A percentile compares a stretch with the other conserved stretches of the same genome.
Conservation (phyloP, 1,140 invertebrate species). For the Zaprionus gabonicus region DNA sequence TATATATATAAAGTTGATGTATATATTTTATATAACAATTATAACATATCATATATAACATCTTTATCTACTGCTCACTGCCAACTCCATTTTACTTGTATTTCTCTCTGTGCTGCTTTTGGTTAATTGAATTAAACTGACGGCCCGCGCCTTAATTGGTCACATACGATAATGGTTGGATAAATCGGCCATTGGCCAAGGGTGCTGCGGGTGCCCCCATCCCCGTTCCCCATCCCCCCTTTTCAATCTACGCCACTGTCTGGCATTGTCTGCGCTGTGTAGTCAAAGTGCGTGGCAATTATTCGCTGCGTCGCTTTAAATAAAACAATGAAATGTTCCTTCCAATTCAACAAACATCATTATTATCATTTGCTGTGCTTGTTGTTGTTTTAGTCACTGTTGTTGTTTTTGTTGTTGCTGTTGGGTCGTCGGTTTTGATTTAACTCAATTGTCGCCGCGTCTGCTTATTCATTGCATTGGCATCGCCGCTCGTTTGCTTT, state of each 20-base stretch:
- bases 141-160: slow-evolving; percentile 66
- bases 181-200: slow-evolving; percentile 15
- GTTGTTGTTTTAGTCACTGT: slow-evolving; percentile 6
- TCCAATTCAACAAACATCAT: slow-evolving; percentile 51
- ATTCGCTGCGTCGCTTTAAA: slow-evolving; percentile 66
- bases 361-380: slow-evolving; percentile 28
- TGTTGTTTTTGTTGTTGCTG: slow-evolving; percentile 21
- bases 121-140: slow-evolving; percentile 74
- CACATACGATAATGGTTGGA: slow-evolving; percentile 48
- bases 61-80: not conserved
- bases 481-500: slow-evolving; percentile 14
- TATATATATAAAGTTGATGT: not conserved
- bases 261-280: slow-evolving; percentile 27
- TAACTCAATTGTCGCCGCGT: slow-evolving; percentile 77
- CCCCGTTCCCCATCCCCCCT: not conserved
- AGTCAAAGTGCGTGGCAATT: slow-evolving; percentile 83
- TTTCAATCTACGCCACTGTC: slow-evolving; percentile 9
- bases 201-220: slow-evolving; percentile 60
- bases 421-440: slow-evolving; percentile 73
- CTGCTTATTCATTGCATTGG: slow-evolving; percentile 75
- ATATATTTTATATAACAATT: not conserved
- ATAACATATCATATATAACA: not conserved
- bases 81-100: slow-evolving; percentile 72
- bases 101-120: slow-evolving; percentile 26
- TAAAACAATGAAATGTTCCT: slow-evolving; percentile 79